Evolutionary conservation across 2,113 vertebrate species (phyloP).

Genomic region (Dromaius novaehollandiae): DNA sequence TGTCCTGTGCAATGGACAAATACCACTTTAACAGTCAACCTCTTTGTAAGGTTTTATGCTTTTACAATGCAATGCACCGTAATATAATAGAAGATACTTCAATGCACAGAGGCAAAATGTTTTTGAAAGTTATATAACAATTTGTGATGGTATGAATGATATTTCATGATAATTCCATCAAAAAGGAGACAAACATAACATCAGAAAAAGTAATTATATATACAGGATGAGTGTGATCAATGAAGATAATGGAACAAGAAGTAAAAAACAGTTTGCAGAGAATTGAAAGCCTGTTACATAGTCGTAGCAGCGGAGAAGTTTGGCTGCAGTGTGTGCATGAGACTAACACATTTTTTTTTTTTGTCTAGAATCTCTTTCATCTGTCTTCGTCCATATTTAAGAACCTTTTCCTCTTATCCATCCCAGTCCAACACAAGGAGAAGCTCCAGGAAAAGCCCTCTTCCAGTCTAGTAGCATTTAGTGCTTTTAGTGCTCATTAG

Average conservation of each 20-base stretch:
- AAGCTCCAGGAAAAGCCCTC: background rate
- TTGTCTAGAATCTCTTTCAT: background rate
- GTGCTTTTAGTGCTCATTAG: background rate
- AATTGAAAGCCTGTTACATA: background rate
- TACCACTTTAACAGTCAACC: background rate
- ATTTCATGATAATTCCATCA: background rate
- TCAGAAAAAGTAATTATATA: background rate
- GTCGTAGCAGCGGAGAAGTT: background rate
- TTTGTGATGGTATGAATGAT: background rate
- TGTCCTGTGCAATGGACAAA: background rate
- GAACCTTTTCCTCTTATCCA: background rate
- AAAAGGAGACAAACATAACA: background rate
- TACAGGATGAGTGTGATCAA: background rate
- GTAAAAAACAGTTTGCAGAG: background rate
- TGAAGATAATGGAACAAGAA: background rate
- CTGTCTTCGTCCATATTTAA: background rate
- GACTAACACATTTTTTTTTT: background rate
- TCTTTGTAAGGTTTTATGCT: constrained; percentile 5
- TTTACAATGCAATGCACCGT: background rate
- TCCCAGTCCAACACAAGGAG: background rate
- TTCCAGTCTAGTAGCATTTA: background rate
- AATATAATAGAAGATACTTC: background rate
- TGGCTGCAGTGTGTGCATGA: background rate
- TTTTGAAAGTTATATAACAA: background rate
- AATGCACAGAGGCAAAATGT: background rate